phyloP scores from a whole-genome alignment of 2,888 invertebrate species.

The Cheilosia vernalis region DNA sequence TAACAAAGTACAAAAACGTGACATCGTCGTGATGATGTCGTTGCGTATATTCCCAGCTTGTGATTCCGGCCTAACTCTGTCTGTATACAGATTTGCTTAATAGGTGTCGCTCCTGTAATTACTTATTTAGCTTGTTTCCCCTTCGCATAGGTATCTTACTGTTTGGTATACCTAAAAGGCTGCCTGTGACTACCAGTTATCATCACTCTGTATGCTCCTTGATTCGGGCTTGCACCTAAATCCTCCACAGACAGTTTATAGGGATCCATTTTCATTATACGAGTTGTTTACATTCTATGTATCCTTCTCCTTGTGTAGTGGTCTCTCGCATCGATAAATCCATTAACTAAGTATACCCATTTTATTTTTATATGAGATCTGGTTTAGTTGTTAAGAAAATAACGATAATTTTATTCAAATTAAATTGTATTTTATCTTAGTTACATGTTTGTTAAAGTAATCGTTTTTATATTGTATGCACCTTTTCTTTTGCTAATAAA shows the following conservation, averaged over 20 bases:
- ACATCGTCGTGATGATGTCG: background rate
- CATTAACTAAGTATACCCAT: background rate
- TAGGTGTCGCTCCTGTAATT: background rate
- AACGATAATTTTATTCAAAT: slow-evolving; percentile 3
- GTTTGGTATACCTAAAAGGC: background rate
- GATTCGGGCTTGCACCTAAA: no score
- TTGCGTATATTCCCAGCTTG: background rate
- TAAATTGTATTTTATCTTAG: slow-evolving; percentile 3
- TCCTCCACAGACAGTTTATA: no score
- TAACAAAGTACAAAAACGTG: background rate
- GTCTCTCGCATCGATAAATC: slow-evolving; percentile 22
- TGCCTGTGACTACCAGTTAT: no score
- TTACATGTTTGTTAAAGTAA: slow-evolving; percentile 10
- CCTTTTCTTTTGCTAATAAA: slow-evolving; percentile 57
- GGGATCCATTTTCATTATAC: no score
- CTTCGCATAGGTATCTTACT: background rate
- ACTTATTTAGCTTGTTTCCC: background rate
- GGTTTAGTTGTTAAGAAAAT: slow-evolving; percentile 51
- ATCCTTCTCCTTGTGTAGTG: background rate
- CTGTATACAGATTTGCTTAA: background rate
- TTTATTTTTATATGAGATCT: slow-evolving; percentile 45
- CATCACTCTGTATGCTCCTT: background rate
- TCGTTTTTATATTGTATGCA: slow-evolving; percentile 26
- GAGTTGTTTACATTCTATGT: background rate
- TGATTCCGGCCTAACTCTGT: background rate